Evolutionary conservation across 2,113 vertebrate species (phyloP).

Genomic region (Podiceps cristatus): DNA sequence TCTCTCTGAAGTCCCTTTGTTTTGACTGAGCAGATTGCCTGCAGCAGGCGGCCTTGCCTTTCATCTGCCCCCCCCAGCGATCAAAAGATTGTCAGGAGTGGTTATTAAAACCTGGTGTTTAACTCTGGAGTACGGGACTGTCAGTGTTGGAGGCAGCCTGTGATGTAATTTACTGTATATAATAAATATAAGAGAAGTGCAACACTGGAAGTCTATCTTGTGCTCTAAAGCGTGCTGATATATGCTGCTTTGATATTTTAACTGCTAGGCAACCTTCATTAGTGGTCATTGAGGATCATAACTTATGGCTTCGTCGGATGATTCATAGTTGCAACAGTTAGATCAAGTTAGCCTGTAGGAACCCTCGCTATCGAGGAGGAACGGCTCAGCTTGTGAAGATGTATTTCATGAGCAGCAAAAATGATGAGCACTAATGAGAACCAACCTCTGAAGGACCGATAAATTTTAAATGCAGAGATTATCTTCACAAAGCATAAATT

Average conservation of each 20-base stretch:
- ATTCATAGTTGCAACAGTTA: constrained; percentile 47
- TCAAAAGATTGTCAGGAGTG: constrained; percentile 60
- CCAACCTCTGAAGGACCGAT: background rate
- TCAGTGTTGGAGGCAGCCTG: background rate
- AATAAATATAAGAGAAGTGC: constrained; percentile 45
- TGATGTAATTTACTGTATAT: constrained; percentile 56
- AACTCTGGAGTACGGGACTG: background rate
- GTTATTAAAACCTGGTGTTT: constrained; percentile 61
- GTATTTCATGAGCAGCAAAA: constrained; percentile 54
- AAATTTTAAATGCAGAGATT: constrained; percentile 54
- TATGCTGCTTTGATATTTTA: constrained; percentile 71
- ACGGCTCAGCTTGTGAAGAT: background rate
- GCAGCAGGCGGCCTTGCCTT: constrained; percentile 64
- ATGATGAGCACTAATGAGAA: constrained; percentile 49
- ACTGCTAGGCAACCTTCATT: constrained; percentile 58
- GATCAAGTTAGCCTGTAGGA: background rate
- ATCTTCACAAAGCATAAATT: constrained; percentile 49
- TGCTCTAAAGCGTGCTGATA: constrained; percentile 47
- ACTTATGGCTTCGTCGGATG: constrained; percentile 1
- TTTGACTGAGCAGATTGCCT: constrained; percentile 64
- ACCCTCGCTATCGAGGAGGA: background rate
- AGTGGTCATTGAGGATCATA: constrained; percentile 35
- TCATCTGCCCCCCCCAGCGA: constrained; percentile 63
- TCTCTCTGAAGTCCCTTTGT: constrained; percentile 72
- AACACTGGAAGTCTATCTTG: constrained; percentile 50